Evolutionary conservation across 2,888 invertebrate genomes (phyloP).

Genomic region (Miltochrista miniata): DNA sequence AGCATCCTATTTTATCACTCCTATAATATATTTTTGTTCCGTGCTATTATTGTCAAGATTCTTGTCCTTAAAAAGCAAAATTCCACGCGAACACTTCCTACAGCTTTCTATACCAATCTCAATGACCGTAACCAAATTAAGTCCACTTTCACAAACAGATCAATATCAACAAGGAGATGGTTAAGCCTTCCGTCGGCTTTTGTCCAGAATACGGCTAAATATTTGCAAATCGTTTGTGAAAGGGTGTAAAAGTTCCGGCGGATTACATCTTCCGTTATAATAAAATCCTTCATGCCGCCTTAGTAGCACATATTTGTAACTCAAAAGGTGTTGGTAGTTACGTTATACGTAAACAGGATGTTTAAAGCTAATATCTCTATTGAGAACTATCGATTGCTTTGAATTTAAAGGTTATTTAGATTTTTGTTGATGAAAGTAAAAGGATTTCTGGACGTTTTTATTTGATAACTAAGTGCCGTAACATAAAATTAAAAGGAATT

Average conservation of each 20-base stretch:
- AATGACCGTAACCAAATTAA: neutral
- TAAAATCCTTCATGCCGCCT: neutral
- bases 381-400: neutral
- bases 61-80: neutral
- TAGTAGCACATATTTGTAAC: neutral
- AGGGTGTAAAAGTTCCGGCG: slow-evolving; percentile 4
- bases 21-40: too few relatives aligned
- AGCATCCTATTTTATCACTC: too few relatives aligned
- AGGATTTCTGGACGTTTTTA: too few relatives aligned
- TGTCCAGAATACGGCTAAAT: neutral
- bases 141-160: slow-evolving; percentile 8
- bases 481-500: too few relatives aligned
- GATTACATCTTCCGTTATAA: neutral
- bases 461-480: too few relatives aligned
- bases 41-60: neutral
- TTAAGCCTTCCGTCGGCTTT: slow-evolving; percentile 6
- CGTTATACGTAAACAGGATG: slow-evolving; percentile 6
- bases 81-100: neutral
- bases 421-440: too few relatives aligned
- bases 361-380: neutral
- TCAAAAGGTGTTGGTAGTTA: neutral
- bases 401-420: too few relatives aligned
- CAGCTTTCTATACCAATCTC: neutral
- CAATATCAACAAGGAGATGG: neutral
- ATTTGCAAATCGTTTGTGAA: slow-evolving; percentile 2